Percentiles rank a stretch among this genome's conserved stretches.
These are phyloP conservation scores for Holocentrus rufus DNA, from an alignment of 2,797 vertebrate species.

Conservation along the genomic window DNA sequence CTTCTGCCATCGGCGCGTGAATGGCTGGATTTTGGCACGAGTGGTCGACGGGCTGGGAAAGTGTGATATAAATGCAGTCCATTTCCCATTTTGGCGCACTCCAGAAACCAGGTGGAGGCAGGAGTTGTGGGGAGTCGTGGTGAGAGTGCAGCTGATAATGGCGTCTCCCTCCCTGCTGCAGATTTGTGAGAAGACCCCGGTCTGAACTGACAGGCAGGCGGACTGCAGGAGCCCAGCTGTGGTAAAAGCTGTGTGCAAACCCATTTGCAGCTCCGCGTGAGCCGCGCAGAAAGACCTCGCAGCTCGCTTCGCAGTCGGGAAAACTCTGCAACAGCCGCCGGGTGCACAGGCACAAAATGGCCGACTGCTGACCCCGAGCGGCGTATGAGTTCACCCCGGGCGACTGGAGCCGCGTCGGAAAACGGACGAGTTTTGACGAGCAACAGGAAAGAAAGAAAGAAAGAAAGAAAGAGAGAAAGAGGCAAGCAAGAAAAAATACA, in stretches of 20 bases:
- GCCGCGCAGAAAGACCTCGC: slow-evolving; percentile 30
- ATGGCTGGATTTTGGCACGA: slow-evolving; percentile 62
- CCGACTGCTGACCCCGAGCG: not conserved
- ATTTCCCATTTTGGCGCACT: slow-evolving; percentile 59
- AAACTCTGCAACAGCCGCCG: slow-evolving; percentile 9
- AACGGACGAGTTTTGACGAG: too few species aligned
- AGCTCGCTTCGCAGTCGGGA: slow-evolving; percentile 54
- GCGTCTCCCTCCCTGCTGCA: slow-evolving; percentile 27
- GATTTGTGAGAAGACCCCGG: slow-evolving; percentile 32
- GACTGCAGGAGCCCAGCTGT: slow-evolving; percentile 61
- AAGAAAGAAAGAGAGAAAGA: not conserved
- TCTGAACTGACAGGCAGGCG: slow-evolving; percentile 50
- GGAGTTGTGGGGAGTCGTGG: slow-evolving; percentile 33
- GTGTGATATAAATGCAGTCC: too few species aligned
- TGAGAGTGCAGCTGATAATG: slow-evolving; percentile 52
- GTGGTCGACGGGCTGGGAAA: too few species aligned
- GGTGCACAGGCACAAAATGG: slow-evolving; percentile 27
- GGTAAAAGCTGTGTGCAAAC: slow-evolving; percentile 61
- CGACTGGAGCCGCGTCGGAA: not conserved
- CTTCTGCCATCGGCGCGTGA: slow-evolving; percentile 28
- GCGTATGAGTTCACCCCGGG: not conserved
- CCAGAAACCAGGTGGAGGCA: slow-evolving; percentile 49
- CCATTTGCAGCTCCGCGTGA: slow-evolving; percentile 55
- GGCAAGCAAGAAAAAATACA: not conserved
- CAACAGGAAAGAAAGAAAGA: not conserved